Base-by-base conservation (phyloP, 2,888 invertebrate species). In the Tenodera sinensis region DNA sequence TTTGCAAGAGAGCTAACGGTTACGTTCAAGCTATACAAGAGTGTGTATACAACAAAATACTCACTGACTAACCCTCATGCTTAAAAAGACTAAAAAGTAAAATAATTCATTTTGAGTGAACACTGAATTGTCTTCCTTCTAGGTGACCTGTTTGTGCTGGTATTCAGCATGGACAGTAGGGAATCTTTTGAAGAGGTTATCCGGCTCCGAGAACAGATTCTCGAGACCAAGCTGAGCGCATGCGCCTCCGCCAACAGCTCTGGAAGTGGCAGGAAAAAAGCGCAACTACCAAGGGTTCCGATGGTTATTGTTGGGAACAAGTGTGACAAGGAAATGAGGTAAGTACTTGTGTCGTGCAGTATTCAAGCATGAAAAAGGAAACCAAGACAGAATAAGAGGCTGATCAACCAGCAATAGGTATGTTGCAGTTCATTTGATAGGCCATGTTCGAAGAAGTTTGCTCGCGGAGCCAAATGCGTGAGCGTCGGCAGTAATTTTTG, bases 271-370 rank as follows among this genome's bases (percentile, higher is more conserved):
- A 94, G 96, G 92, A 95, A 95, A 92, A 94, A 95, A 89, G 96
- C 96, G 34, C 94, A 92, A 91, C 91, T 92, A 90, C 91, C 92
- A 86, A 92, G 96, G 92, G 97, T 97, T 85, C 97, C 97, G 83
- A 97, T 98, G 96, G 96, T 98, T 88, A 95, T 98, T 90, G 97
- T 97, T 3, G 98, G 97, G 88, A 98, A 98, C 93, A 98, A 98
- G 94, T 96, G 96, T 93, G 98, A 98, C 93, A 95, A 95, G 92
- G 97, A 97, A 86, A 95, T 96, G 92, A 96, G 96, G 97, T 97
- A 93, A 90, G 81, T n/a, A 20, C 20, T 54, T 71, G 54, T 71
- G 42, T 42, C 12, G 12, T 42, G 12, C 42, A 42, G 42, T 42
- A 42, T 12, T 42, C 9, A 2, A 42, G 42, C 1, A 12, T 42